Base-by-base conservation (phyloP, 1,140 invertebrate genomes). In the Diorhabda sublineata region DNA sequence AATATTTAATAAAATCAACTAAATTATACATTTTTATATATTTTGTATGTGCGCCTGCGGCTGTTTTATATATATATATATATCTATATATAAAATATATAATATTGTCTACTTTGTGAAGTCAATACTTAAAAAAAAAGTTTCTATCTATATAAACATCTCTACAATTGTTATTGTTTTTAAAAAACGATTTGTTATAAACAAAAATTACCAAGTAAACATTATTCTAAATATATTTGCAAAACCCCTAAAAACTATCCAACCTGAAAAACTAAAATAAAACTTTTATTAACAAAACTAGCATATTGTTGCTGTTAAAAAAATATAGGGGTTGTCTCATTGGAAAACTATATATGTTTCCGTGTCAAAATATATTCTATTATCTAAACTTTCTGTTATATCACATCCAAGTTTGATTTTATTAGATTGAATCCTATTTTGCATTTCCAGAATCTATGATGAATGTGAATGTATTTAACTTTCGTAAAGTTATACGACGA, bases 61-160 rank as follows among this genome's bases (percentile, higher is more conserved):
- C 75, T 58, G n/a, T 52, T 69, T 26, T 71, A 71, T 68, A 71
- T 69, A 68, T 69, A 69, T 70, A 67, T 69, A 61, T 70, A 69
- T 72, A 71, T 69, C 69, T 52, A 43, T 67, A 59, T 69, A 68
- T 61, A 62, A 56, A 64, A 65, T 67, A 70, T 71, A 62, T 70
- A 43, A 71, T 77, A 77, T 76, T 77, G 76, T 77, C 76, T 76
- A 76, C 70, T 75, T 64, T 76, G 75, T 78, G 76, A 76, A 76
- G 74, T 77, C 75, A 73, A 76, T 73, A 71, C 68, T 73, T 66
- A 65, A 69, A 71, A 72, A 26, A 26, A 26, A 26, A 26, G 68
- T 66, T 70, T 69, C 63, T 52, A 6, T 73, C 44, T 75, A 69
- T 69, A 71, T 73, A 70, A 73, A 70, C 68, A 72, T 73, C 73